Percentiles rank a stretch among this genome's conserved stretches.
Conservation (phyloP, 2,888 invertebrate species). For the Diaperis boleti region DNA sequence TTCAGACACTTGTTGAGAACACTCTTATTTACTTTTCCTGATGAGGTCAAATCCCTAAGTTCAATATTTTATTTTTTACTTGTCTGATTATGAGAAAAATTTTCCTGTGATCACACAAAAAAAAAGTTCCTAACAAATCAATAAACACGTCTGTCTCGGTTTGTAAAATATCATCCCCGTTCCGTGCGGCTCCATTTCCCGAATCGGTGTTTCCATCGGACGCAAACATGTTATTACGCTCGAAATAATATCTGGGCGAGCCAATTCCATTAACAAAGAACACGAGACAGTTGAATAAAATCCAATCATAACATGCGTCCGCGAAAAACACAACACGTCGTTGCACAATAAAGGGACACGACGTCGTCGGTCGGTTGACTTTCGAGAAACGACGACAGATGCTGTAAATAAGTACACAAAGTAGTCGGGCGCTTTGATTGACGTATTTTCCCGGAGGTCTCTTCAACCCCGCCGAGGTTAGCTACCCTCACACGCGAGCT, state of each 20-base stretch:
- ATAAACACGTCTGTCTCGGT: not conserved
- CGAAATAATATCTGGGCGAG: conserved; percentile 38
- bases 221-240: conserved; percentile 37
- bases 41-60: too few species aligned
- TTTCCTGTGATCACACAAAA: not conserved
- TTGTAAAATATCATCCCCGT: not conserved
- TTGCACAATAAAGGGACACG: conserved; percentile 58
- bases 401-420: conserved; percentile 60
- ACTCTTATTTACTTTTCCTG: too few species aligned
- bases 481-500: conserved; percentile 43
- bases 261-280: conserved; percentile 46
- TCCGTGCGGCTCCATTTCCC: not conserved
- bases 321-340: conserved; percentile 54
- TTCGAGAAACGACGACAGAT: conserved; percentile 59
- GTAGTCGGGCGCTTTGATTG: conserved; percentile 60
- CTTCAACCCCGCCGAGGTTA: conserved; percentile 54
- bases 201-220: conserved; percentile 7
- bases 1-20: too few species aligned
- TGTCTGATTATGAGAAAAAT: not conserved
- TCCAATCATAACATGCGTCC: conserved; percentile 52
- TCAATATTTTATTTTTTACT: too few species aligned
- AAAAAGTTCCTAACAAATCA: too few species aligned
- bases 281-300: conserved; percentile 49
- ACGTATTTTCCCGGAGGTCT: conserved; percentile 64
- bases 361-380: conserved; percentile 59